phyloP scores from a whole-genome alignment of 2,797 vertebrate species.

The Buceros bicornis region DNA sequence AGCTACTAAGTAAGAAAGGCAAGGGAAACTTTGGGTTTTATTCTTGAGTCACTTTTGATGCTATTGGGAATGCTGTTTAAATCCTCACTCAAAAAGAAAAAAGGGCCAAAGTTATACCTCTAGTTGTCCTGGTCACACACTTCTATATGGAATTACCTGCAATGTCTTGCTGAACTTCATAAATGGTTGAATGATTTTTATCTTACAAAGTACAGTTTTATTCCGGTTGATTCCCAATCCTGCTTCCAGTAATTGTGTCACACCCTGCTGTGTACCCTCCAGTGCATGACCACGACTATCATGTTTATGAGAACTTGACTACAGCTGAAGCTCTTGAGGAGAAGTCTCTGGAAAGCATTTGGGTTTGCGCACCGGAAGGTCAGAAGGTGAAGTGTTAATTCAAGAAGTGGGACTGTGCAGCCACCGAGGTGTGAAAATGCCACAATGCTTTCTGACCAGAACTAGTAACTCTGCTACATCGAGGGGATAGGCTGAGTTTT shows the following conservation, averaged over 20 bases:
- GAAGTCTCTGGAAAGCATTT: neutral
- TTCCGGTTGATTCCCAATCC: neutral
- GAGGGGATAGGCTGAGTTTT: neutral
- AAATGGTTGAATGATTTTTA: neutral
- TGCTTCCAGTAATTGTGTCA: neutral
- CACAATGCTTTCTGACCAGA: neutral
- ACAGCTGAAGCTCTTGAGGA: neutral
- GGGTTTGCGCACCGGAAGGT: neutral
- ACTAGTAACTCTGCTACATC: neutral
- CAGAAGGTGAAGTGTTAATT: neutral
- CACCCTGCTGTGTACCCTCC: neutral
- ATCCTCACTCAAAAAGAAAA: neutral
- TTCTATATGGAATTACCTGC: neutral
- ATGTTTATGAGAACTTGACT: neutral
- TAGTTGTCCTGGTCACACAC: neutral
- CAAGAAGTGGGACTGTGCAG: neutral
- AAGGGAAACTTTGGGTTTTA: constrained; percentile 33
- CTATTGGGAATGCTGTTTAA: neutral
- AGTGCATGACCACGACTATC: neutral
- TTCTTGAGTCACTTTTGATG: constrained; percentile 32
- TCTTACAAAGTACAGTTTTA: neutral
- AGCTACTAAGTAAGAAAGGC: constrained; percentile 47
- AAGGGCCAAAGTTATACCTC: neutral
- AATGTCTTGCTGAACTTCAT: neutral
- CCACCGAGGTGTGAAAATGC: neutral